phyloP scores from a whole-genome alignment of 2,113 vertebrate genomes.

The Galbula dea region DNA sequence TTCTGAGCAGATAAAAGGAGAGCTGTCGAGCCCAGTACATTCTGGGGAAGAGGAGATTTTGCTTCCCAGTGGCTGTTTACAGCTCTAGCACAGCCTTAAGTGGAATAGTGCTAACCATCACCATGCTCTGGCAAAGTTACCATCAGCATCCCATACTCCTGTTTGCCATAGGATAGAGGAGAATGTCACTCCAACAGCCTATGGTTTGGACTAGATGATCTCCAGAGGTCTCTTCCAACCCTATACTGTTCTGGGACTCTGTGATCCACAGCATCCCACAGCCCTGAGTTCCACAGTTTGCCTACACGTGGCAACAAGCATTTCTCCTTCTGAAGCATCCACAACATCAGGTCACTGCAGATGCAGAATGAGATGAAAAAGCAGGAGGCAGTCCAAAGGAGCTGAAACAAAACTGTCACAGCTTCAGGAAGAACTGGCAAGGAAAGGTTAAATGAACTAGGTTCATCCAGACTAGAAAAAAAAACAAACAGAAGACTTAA shows the following conservation, averaged over 20 bases:
- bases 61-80: background rate
- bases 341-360: conserved; percentile 6
- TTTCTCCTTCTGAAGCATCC: background rate
- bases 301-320: background rate
- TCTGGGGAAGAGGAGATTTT: background rate
- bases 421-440: conserved; percentile 17
- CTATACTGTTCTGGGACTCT: no score
- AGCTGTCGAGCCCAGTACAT: background rate
- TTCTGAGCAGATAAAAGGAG: conserved; percentile 43
- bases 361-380: conserved; percentile 34
- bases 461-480: background rate
- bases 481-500: background rate
- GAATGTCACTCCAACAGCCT: background rate
- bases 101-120: background rate
- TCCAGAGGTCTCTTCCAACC: no score
- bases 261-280: background rate
- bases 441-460: conserved; percentile 48
- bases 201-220: background rate
- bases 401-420: conserved; percentile 18
- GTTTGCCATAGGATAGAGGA: background rate
- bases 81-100: background rate
- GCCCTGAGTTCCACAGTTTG: conserved; percentile 17
- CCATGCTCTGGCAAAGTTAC: background rate
- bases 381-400: background rate
- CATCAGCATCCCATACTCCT: background rate